Percentiles rank a stretch among this genome's conserved stretches.
Evolutionary conservation across 2,888 invertebrate genomes (phyloP).

Genomic region (Xanthia togata): DNA sequence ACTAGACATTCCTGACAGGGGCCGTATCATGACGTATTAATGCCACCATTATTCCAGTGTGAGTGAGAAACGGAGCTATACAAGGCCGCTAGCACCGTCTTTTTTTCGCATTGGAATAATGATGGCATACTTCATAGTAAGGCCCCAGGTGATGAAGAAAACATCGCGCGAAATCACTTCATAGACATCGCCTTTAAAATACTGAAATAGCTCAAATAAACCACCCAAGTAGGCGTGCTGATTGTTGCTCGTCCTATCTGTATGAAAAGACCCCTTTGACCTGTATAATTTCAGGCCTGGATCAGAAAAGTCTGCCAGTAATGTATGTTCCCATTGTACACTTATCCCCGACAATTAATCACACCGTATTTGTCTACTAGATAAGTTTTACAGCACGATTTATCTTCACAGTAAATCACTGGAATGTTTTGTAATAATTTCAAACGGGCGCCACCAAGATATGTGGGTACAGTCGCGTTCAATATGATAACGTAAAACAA

Average conservation of each 20-base stretch:
- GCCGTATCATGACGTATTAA: too few species aligned
- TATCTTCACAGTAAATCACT: conserved; percentile 68
- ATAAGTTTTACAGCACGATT: conserved; percentile 67
- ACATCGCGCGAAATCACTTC: too few species aligned
- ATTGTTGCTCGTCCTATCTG: conserved; percentile 6
- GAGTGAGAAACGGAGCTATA: too few species aligned
- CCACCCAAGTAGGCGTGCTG: background rate
- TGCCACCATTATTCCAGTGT: too few species aligned
- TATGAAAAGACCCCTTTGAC: background rate
- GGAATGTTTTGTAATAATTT: conserved; percentile 70
- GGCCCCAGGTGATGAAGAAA: too few species aligned
- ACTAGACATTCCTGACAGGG: too few species aligned
- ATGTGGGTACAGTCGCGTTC: conserved; percentile 56
- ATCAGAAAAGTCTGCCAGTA: conserved; percentile 8
- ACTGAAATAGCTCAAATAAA: background rate
- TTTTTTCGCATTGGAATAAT: too few species aligned
- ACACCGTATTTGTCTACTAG: conserved; percentile 65
- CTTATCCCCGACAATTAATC: conserved; percentile 68
- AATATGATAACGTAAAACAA: conserved; percentile 56
- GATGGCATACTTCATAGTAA: too few species aligned
- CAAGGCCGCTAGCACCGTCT: too few species aligned
- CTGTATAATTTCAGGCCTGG: conserved; percentile 16
- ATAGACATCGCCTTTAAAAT: too few species aligned
- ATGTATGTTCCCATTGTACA: conserved; percentile 37
- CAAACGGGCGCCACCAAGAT: conserved; percentile 61